These are phyloP conservation scores for Valencia hispanica DNA, from an alignment of 2,797 vertebrate species.

Conservation along the genomic window DNA sequence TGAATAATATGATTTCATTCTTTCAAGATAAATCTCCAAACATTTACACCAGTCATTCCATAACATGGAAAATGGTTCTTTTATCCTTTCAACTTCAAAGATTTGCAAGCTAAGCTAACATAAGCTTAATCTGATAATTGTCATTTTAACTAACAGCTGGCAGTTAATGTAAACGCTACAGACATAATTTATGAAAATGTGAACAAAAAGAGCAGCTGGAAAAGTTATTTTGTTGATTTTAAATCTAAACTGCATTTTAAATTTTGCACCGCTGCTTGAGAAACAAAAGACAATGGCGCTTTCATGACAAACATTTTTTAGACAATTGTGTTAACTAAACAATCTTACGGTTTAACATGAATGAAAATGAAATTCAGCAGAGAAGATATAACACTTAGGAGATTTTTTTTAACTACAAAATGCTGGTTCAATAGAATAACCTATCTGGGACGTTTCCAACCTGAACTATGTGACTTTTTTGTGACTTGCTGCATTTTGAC, in stretches of 20 bases:
- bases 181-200: constrained; percentile 2
- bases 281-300: background rate
- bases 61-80: too few relatives aligned
- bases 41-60: too few relatives aligned
- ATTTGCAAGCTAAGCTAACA: background rate
- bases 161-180: background rate
- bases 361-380: background rate
- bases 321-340: constrained; percentile 9
- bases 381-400: background rate
- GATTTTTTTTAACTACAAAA: constrained; percentile 12
- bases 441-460: constrained; percentile 45
- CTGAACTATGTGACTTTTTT: constrained; percentile 50
- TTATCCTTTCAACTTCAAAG: background rate
- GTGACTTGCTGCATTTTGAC: constrained; percentile 64
- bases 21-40: too few relatives aligned
- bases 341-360: background rate
- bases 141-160: background rate
- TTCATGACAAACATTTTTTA: constrained; percentile 24
- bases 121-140: constrained; percentile 5
- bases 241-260: constrained; percentile 11
- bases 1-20: too few relatives aligned
- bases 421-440: constrained; percentile 17
- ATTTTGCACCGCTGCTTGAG: constrained; percentile 12
- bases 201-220: background rate
- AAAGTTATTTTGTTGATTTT: background rate